These are phyloP conservation scores for Delphinus delphis DNA, from an alignment of 2,113 vertebrate species.

Conservation along the genomic window DNA sequence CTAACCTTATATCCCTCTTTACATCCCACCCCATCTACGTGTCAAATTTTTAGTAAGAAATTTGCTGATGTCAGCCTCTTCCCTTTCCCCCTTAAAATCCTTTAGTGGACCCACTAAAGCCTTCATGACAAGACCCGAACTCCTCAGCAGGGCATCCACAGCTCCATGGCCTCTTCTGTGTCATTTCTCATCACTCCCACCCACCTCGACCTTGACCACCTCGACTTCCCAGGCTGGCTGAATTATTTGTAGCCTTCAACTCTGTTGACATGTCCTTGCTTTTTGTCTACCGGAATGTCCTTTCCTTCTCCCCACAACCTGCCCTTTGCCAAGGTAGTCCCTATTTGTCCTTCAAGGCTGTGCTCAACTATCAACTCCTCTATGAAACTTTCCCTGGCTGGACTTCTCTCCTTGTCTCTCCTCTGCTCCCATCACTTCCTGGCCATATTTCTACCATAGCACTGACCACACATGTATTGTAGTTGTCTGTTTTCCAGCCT, in stretches of 20 bases:
- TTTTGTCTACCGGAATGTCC: neutral
- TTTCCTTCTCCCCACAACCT: neutral
- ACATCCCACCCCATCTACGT: neutral
- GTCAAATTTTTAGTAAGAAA: neutral
- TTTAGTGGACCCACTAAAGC: neutral
- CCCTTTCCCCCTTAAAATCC: neutral
- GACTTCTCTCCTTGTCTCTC: neutral
- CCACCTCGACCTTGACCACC: neutral
- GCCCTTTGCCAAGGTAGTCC: neutral
- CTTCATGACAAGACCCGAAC: neutral
- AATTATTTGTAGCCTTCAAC: neutral
- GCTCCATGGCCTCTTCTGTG: neutral
- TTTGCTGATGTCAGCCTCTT: neutral
- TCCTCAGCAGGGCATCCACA: neutral
- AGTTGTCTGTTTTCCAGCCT: neutral
- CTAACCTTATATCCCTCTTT: neutral
- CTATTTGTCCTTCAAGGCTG: neutral
- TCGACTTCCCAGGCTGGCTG: neutral
- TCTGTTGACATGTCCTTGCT: neutral
- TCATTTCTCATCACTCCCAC: neutral
- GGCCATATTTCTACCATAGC: neutral
- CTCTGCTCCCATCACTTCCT: neutral
- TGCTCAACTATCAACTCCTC: neutral
- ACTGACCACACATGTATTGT: too few species aligned
- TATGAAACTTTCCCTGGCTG: neutral